phyloP scores from a whole-genome alignment of 30 jellyfish, hydroid and myxozoan species.

The Aurelia sp. region DNA sequence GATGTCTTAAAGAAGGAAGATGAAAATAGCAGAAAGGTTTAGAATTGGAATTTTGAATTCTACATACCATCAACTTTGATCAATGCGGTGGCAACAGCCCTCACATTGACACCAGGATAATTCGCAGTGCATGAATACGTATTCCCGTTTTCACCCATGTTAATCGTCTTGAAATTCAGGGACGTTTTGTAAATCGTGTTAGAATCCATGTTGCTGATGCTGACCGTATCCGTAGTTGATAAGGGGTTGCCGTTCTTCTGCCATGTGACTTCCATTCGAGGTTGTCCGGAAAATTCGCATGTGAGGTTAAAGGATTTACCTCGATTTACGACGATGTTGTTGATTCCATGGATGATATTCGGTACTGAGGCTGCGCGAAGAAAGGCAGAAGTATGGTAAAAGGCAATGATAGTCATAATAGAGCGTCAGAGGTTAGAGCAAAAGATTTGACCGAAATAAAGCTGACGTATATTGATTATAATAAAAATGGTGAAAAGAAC shows the following conservation, averaged over 20 bases:
- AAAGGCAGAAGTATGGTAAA: too few species aligned
- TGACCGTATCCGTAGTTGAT: slow-evolving; percentile 75
- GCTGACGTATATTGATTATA: too few species aligned
- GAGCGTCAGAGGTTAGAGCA: too few species aligned
- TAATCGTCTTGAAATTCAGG: slow-evolving; percentile 64
- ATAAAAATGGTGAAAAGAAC: too few species aligned
- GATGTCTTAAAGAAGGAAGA: too few species aligned
- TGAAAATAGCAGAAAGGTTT: background rate
- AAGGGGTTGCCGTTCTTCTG: slow-evolving; percentile 71
- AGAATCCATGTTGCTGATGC: slow-evolving; percentile 45
- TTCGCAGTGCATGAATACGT: slow-evolving; percentile 88
- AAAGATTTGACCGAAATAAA: too few species aligned
- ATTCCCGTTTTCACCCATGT: slow-evolving; percentile 88
- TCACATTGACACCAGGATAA: slow-evolving; percentile 81
- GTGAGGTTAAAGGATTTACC: slow-evolving; percentile 87
- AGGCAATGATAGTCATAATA: too few species aligned
- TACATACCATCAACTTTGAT: slow-evolving; percentile 84
- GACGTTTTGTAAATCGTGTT: slow-evolving; percentile 30
- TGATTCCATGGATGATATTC: slow-evolving; percentile 54
- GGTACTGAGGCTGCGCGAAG: slow-evolving; percentile 84
- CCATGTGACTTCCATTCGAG: slow-evolving; percentile 87
- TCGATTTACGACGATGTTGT: slow-evolving; percentile 56
- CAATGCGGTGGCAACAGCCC: slow-evolving; percentile 76
- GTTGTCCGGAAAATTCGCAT: slow-evolving; percentile 90
- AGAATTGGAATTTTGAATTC: background rate